Evolutionary conservation across 2,797 vertebrate species (phyloP).

Genomic region (Pelochelys cantorii): DNA sequence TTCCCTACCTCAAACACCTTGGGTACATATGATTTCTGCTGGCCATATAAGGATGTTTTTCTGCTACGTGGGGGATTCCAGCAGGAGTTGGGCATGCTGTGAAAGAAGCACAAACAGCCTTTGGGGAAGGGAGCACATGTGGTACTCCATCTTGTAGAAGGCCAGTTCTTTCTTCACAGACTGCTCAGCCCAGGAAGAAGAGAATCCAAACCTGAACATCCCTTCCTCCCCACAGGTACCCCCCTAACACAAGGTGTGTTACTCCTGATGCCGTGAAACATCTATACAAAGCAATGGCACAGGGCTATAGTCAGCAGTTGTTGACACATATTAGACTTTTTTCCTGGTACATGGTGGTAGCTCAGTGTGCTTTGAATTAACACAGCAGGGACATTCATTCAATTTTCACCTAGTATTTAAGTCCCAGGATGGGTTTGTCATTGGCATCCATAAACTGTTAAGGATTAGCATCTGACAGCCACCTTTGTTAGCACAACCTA

Average conservation of each 20-base stretch:
- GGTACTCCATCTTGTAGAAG: neutral
- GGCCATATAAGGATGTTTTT: neutral
- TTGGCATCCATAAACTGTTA: neutral
- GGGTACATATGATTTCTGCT: neutral
- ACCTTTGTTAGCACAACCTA: neutral
- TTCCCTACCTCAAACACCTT: slow-evolving; percentile 1
- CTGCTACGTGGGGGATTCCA: neutral
- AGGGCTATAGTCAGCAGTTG: neutral
- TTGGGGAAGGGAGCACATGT: neutral
- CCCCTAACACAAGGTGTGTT: neutral
- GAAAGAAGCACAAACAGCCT: neutral
- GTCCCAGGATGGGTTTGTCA: neutral
- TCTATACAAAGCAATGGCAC: neutral
- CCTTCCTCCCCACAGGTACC: too few relatives aligned
- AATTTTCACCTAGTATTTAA: neutral
- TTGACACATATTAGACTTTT: neutral
- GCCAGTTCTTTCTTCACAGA: neutral
- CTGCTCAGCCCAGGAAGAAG: neutral
- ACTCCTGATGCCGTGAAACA: neutral
- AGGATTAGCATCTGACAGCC: neutral
- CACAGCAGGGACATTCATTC: neutral
- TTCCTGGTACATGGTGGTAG: neutral
- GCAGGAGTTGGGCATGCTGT: neutral
- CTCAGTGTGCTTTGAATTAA: neutral
- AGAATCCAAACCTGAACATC: neutral